Base-by-base conservation (phyloP, 2,797 vertebrate species). In the Xerus rutilus region DNA sequence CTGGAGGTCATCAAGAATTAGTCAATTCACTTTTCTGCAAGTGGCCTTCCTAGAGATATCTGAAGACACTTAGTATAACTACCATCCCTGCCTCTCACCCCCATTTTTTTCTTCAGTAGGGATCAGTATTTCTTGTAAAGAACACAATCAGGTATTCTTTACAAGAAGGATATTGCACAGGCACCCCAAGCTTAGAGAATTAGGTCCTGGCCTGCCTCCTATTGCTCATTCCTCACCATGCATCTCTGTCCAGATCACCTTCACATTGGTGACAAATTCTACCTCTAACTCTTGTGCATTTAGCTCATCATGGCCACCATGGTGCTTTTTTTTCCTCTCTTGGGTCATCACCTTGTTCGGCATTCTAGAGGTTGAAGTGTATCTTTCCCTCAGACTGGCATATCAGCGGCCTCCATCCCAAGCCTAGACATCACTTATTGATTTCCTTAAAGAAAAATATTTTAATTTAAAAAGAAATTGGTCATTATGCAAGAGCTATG, bases 401-500 rank as follows among this genome's bases (percentile, higher is more conserved):
- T 7, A 8, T 20, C 65, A 59, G 32, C 43, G 35, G 28, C 57
- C 57, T 67, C 15, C 18, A 30, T 15, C 32, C 5, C 8, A 23
- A 28, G 3, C n/a, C 18, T 83, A 93, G 82, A 79, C 95, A 86
- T 91, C 91, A 91, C 2, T 21, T 82, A 65, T 21, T 86, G 69
- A 88, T 83, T 96, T 96, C 94, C 52, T 77, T 94, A 91, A 65
- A 32, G 57, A 45, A 93, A 93, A 85, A 47, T 47, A 6, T 88
- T 89, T 45, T 88, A 82, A 88, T 79, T 94, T n/a, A 57, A 92
- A 91, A 57, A 70, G 70, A 93, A 92, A 8, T n/a, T 64, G 81
- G 47, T 45, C 47, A 45, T 82, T 86, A 72, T 15, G 62, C 3
- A n/a, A 76, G n/a, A 89, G 35, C 43, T 94, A 28, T 35, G 25